A percentile compares a stretch with the other conserved stretches of the same genome.
Evolutionary conservation across 2,797 vertebrate genomes (phyloP).

Genomic region (Paramormyrops hopkinsi): DNA sequence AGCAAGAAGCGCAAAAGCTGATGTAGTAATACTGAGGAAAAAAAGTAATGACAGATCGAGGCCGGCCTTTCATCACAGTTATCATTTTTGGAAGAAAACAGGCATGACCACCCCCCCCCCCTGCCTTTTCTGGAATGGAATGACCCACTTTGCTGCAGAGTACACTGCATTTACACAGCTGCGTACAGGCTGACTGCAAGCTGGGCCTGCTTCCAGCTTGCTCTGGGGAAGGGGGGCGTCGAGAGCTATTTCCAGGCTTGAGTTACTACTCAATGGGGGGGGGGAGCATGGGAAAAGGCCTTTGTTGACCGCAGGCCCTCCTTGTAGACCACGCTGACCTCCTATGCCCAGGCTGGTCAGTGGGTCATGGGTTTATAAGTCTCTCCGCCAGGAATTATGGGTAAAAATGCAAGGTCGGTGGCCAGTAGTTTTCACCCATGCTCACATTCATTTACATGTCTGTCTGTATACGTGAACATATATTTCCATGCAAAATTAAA

Average conservation of each 20-base stretch:
- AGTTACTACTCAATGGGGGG: slow-evolving; percentile 56
- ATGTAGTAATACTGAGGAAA: not conserved
- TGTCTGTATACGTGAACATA: not conserved
- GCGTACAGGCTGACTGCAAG: slow-evolving; percentile 31
- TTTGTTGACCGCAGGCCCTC: slow-evolving; percentile 51
- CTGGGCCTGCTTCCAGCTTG: slow-evolving; percentile 29
- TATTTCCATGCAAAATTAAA: not conserved
- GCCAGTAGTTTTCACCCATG: not conserved
- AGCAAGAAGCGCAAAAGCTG: not conserved
- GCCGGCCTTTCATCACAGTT: not conserved
- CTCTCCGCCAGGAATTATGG: not conserved
- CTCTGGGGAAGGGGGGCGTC: slow-evolving; percentile 36
- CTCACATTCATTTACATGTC: not conserved
- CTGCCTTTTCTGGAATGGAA: not conserved
- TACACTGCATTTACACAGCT: slow-evolving; percentile 39
- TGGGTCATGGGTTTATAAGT: slow-evolving; percentile 22
- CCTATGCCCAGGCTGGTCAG: slow-evolving; percentile 24
- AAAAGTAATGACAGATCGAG: not conserved
- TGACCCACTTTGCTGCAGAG: not conserved
- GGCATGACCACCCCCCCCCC: not conserved
- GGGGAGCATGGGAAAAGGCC: slow-evolving; percentile 67
- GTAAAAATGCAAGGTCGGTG: not conserved
- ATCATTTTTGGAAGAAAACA: not conserved
- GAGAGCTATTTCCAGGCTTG: slow-evolving; percentile 58
- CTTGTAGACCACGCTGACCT: not conserved